Conservation (phyloP, 2,797 vertebrate species). For the Myripristis jacobus region DNA sequence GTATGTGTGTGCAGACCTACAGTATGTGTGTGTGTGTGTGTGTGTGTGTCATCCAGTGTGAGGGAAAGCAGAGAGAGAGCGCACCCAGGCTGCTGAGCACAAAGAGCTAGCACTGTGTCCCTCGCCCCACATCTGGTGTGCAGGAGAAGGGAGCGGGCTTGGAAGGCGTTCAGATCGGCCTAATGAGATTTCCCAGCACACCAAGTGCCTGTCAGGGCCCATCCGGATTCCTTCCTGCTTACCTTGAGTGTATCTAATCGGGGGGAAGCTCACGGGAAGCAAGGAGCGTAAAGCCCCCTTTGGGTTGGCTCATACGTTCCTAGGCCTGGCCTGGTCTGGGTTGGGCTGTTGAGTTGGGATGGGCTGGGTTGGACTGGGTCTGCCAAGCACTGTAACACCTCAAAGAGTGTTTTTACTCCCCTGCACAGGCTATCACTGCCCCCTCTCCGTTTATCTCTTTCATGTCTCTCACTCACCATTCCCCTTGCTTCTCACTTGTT, state of each 20-base stretch:
- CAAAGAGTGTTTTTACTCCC: constrained; percentile 48
- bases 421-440: constrained; percentile 40
- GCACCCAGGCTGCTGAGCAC: constrained; percentile 66
- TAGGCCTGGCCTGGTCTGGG: constrained; percentile 48
- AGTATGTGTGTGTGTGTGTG: constrained; percentile 52
- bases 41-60: constrained; percentile 55
- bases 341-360: constrained; percentile 34
- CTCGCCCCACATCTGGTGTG: constrained; percentile 83
- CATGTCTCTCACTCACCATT: constrained; percentile 25
- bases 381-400: constrained; percentile 56
- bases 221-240: constrained; percentile 84
- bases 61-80: constrained; percentile 61
- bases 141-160: constrained; percentile 82
- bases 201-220: constrained; percentile 83
- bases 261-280: constrained; percentile 75
- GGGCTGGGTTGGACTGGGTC: constrained; percentile 34
- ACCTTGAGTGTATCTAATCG: constrained; percentile 85
- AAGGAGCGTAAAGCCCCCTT: constrained; percentile 70
- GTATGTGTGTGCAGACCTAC: constrained; percentile 27
- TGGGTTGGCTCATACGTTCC: constrained; percentile 64
- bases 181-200: constrained; percentile 86
- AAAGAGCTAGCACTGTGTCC: constrained; percentile 76
- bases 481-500: constrained; percentile 30
- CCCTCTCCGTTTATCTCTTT: constrained; percentile 46
- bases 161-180: constrained; percentile 82